Conservation (phyloP, 2,113 vertebrate species). For the Rhinichthys klamathensis region DNA sequence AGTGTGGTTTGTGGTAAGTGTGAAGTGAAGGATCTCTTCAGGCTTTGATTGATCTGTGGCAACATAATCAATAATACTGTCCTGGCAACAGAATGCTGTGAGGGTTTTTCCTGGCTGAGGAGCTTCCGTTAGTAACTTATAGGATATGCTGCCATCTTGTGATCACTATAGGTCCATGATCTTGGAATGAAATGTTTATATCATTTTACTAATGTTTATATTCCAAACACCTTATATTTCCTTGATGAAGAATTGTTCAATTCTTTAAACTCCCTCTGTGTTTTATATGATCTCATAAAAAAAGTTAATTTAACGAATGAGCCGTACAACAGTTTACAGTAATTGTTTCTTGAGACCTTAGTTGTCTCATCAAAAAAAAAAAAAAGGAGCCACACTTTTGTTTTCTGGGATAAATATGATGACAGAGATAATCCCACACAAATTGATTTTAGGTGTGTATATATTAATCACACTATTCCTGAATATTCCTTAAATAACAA, state of each 20-base stretch:
- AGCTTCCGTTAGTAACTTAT: not conserved
- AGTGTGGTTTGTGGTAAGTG: not conserved
- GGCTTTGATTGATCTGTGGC: constrained; percentile 24
- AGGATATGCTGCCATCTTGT: constrained; percentile 17
- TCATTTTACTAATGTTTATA: too few species aligned
- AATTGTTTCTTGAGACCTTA: not conserved
- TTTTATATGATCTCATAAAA: not conserved
- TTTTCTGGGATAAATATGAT: too few species aligned
- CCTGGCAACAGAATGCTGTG: not conserved
- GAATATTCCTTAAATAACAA: too few species aligned
- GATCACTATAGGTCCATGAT: not conserved
- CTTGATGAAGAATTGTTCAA: too few species aligned
- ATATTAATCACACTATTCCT: too few species aligned
- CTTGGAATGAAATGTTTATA: too few species aligned
- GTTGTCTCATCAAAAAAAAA: not conserved
- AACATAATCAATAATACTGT: constrained; percentile 28
- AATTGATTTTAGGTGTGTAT: too few species aligned
- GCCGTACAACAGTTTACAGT: not conserved
- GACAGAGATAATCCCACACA: too few species aligned
- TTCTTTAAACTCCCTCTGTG: not conserved
- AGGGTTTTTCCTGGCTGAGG: not conserved
- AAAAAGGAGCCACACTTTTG: not conserved
- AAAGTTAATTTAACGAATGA: not conserved
- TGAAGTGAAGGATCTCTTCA: constrained; percentile 12
- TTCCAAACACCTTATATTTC: too few species aligned